Conservation (phyloP, 1,140 invertebrate species). For the Bombus breviceps region DNA sequence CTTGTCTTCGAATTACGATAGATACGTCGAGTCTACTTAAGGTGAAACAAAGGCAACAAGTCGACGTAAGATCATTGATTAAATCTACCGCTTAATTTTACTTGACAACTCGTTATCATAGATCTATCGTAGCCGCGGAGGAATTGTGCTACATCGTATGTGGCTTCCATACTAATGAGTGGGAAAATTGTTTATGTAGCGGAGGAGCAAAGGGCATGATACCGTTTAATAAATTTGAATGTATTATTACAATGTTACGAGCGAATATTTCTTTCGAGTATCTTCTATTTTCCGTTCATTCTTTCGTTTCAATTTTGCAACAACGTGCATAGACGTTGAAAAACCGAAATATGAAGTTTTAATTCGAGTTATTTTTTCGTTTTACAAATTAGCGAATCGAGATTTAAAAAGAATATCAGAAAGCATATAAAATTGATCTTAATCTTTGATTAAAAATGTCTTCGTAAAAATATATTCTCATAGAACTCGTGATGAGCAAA, state of each 20-base stretch:
- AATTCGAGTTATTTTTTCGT: too few relatives aligned
- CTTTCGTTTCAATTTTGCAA: neutral
- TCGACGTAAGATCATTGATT: conserved; percentile 39
- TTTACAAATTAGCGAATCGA: too few relatives aligned
- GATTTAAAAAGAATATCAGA: too few relatives aligned
- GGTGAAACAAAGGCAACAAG: conserved; percentile 12
- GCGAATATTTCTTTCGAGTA: neutral
- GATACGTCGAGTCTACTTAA: conserved; percentile 7
- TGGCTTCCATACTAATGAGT: neutral
- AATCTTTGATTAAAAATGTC: too few relatives aligned
- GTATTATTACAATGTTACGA: neutral
- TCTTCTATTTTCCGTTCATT: neutral
- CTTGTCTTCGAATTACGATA: conserved; percentile 32
- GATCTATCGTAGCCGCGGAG: neutral
- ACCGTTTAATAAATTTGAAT: neutral
- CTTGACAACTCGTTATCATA: conserved; percentile 29
- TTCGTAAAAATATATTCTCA: neutral
- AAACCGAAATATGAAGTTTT: too few relatives aligned
- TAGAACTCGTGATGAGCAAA: neutral
- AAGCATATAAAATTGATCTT: too few relatives aligned
- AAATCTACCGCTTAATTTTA: conserved; percentile 51
- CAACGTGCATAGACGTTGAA: too few relatives aligned
- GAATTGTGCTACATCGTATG: conserved; percentile 2
- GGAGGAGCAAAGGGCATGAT: neutral
- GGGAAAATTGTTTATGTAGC: neutral